phyloP scores from a whole-genome alignment of 2,797 vertebrate species.

The Bovichtus variegatus region DNA sequence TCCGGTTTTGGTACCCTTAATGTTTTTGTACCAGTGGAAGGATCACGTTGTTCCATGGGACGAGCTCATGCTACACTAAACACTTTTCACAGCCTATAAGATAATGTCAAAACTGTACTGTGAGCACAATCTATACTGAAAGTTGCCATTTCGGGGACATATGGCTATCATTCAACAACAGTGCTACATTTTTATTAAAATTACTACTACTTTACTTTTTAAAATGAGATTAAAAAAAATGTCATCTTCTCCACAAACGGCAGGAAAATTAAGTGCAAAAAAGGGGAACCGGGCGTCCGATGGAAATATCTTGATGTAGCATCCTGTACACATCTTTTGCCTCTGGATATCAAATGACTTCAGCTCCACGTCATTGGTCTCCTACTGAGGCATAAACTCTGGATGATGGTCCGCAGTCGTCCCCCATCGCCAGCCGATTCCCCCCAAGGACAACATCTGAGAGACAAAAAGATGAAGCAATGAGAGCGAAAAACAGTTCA shows the following conservation, averaged over 20 bases:
- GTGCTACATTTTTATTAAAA: no score
- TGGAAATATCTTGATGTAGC: conserved; percentile 16
- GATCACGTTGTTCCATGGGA: background rate
- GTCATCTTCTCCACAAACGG: background rate
- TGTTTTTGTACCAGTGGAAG: background rate
- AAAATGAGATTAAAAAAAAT: background rate
- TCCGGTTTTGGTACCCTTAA: background rate
- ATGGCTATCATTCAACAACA: background rate
- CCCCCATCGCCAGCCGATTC: background rate
- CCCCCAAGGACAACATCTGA: conserved; percentile 18
- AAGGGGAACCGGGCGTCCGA: background rate
- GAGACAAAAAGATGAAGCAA: conserved; percentile 7
- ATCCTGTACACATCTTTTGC: conserved; percentile 8
- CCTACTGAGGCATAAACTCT: conserved; percentile 15
- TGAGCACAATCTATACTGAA: background rate
- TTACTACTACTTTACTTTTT: no score
- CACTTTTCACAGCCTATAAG: background rate
- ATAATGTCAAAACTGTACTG: background rate
- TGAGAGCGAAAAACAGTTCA: background rate
- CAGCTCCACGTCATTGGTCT: conserved; percentile 25
- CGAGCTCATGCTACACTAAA: background rate
- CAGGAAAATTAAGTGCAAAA: conserved; percentile 12
- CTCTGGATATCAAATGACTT: conserved; percentile 29
- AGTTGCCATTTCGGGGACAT: background rate
- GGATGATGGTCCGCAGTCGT: conserved; percentile 2